Percentiles rank a stretch among this genome's conserved stretches.
Conservation (phyloP, 2,797 vertebrate genomes). For the Lateolabrax maculatus region DNA sequence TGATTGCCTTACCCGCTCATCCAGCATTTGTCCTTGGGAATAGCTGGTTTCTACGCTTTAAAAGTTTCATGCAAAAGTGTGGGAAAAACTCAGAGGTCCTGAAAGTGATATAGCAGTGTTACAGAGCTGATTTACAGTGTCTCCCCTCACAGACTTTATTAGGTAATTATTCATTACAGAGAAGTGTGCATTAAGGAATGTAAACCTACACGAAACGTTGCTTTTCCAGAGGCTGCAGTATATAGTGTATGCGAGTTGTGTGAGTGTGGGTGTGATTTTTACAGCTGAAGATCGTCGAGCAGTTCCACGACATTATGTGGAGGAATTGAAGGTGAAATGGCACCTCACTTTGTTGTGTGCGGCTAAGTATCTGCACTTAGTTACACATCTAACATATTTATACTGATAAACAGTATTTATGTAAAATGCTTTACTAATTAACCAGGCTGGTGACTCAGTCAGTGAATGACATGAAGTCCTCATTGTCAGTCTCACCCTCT, state of each 20-base stretch:
- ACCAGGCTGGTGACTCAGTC: not conserved
- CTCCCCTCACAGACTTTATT: constrained; percentile 22
- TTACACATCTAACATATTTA: not conserved
- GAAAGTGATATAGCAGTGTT: not conserved
- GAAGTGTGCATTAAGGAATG: not conserved
- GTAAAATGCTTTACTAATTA: constrained; percentile 7
- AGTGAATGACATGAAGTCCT: constrained; percentile 58
- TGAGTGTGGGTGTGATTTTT: not conserved
- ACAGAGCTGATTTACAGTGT: not conserved
- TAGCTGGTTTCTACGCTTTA: not conserved
- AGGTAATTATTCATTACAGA: constrained; percentile 17
- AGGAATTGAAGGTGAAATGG: not conserved
- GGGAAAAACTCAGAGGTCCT: not conserved
- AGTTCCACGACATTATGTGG: not conserved
- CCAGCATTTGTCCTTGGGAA: not conserved
- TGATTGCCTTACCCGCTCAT: constrained; percentile 21
- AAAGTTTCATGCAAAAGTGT: constrained; percentile 8
- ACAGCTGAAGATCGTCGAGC: not conserved
- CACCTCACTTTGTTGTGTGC: not conserved
- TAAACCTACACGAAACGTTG: not conserved
- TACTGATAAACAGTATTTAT: not conserved
- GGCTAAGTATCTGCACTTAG: not conserved
- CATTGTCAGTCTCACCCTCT: constrained; percentile 35
- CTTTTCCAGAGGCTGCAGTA: not conserved
- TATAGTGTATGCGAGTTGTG: not conserved